Conservation (phyloP, 2,888 invertebrate species). For the Hemicrepidius hirtus region DNA sequence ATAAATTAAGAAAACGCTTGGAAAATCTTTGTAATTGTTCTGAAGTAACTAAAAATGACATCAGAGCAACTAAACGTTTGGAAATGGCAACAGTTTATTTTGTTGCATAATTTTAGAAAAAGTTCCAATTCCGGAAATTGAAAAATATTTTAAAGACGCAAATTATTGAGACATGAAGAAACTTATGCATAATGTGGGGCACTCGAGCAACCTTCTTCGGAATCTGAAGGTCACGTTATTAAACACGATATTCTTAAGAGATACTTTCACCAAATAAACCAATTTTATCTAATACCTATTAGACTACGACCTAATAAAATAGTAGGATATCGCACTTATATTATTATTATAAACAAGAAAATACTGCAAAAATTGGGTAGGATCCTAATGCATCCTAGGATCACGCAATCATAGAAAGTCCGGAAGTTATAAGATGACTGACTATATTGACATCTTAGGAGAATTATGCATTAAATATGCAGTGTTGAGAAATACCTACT, state of each 20-base stretch:
- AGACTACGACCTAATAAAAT: too few relatives aligned
- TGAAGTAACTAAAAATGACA: too few relatives aligned
- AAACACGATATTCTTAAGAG: constrained; percentile 1
- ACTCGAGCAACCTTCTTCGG: constrained; percentile 24
- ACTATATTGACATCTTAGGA: constrained; percentile 4
- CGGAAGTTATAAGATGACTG: constrained; percentile 15
- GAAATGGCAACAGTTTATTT: too few relatives aligned
- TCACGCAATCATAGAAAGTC: constrained; percentile 34
- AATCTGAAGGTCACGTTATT: constrained; percentile 21
- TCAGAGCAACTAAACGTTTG: too few relatives aligned
- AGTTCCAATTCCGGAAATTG: neutral
- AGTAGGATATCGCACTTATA: neutral
- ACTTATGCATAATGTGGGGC: neutral
- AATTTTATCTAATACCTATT: neutral
- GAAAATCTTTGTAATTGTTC: neutral
- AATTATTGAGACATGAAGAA: neutral
- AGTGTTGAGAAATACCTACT: neutral
- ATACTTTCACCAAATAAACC: constrained; percentile 21
- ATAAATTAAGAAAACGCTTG: neutral
- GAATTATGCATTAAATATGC: constrained; percentile 1
- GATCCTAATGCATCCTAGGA: neutral
- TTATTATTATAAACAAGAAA: neutral
- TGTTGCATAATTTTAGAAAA: constrained; percentile 1
- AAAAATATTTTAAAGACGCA: neutral
- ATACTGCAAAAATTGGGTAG: neutral